Evolutionary conservation across 2,113 vertebrate genomes (phyloP).

Genomic region (Nothocercus julius): DNA sequence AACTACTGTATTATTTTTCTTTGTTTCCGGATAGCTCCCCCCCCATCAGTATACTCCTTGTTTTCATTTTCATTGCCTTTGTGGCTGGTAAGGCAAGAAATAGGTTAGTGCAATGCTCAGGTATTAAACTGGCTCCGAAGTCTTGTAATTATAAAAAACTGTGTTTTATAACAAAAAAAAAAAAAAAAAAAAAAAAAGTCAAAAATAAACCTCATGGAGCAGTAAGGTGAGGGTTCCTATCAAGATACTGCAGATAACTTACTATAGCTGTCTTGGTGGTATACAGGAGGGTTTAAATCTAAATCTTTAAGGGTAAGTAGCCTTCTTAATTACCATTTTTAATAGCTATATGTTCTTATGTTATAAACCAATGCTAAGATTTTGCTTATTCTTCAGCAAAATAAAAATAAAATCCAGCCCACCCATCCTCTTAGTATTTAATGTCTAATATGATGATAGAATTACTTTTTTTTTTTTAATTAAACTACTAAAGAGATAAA

Average conservation of each 20-base stretch:
- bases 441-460: background rate
- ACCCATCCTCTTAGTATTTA: background rate
- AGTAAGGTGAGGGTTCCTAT: background rate
- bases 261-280: background rate
- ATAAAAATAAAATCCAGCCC: background rate
- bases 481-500: constrained; percentile 64
- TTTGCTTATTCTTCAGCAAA: constrained; percentile 39
- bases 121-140: background rate
- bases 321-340: constrained; percentile 20
- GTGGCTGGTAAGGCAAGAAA: background rate
- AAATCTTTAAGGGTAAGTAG: background rate
- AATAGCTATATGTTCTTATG: background rate
- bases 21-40: background rate
- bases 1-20: background rate
- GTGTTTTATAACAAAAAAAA: background rate
- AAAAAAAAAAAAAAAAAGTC: background rate
- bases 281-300: background rate
- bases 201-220: background rate
- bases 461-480: background rate
- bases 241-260: background rate
- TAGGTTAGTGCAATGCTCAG: background rate
- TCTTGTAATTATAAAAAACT: background rate
- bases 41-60: background rate
- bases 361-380: background rate
- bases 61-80: background rate